Conservation (phyloP, 2,888 invertebrate genomes). For the Acholoe squamosa region DNA sequence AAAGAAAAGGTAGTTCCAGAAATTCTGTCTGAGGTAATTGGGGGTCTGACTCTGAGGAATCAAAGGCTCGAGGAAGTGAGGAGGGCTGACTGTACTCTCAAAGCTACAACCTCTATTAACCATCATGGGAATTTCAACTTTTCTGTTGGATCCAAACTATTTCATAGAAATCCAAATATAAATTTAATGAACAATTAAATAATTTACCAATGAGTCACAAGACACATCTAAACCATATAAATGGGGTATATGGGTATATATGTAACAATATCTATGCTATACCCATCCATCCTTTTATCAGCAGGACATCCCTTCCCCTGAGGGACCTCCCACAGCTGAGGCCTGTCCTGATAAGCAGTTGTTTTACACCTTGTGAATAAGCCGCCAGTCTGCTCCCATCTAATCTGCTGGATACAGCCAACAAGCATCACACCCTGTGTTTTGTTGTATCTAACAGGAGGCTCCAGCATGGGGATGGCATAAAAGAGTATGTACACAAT, state of each 20-base stretch:
- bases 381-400: background rate
- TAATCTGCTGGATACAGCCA: background rate
- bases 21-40: too few species aligned
- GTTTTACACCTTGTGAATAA: background rate
- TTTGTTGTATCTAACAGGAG: background rate
- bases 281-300: constrained; percentile 5
- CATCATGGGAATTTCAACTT: too few species aligned
- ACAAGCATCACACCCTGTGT: constrained; percentile 2
- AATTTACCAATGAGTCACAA: too few species aligned
- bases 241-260: background rate
- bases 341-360: background rate
- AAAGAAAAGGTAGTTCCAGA: too few species aligned
- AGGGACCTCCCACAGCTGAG: background rate
- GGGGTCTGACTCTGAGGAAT: too few species aligned
- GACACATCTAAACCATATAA: background rate
- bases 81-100: too few species aligned
- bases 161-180: too few species aligned
- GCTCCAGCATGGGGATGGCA: background rate
- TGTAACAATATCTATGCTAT: background rate
- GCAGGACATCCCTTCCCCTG: background rate
- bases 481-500: background rate
- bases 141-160: too few species aligned
- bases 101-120: too few species aligned
- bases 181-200: too few species aligned
- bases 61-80: too few species aligned